Evolutionary conservation across 2,797 vertebrate genomes (phyloP), one percentile per base, ranked within the genome.

Genomic region (Galaxias olidus): DNA sequence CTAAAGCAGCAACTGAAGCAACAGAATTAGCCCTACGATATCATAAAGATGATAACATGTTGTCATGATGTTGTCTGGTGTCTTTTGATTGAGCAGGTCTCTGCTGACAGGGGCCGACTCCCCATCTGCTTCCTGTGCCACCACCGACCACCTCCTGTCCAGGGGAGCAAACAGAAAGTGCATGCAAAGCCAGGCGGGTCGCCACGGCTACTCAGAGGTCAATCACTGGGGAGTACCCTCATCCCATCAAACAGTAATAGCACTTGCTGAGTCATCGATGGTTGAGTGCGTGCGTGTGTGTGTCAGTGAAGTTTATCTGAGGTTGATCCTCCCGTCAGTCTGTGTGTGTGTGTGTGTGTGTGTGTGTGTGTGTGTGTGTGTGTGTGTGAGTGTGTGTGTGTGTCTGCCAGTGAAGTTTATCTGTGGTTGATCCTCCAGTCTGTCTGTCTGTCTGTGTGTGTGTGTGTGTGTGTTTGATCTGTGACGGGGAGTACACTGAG

Each of bases 121-220:
- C 42, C 54, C 45, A 53, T 8, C 55, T 57, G 58, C 49, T 80
- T 86, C 83, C 81, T 75, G 68, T 62, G 59, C 60, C 50, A 83
- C 57, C 50, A 46, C 59, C 71, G 68, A 73, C 61, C 18, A 60
- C 72, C 80, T 89, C 86, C 83, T 70, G 66, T 43, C 46, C 59
- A 11, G 52, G 50, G 53, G 11, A 43, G 71, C 43, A 81, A 84
- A 83, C 84, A 85, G 86, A 81, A 87, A 87, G 74, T 30, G 56
- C 54, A 65, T 44, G 72, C 60, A 56, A 46, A 74, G 52, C 68
- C 59, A 76, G 58, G 55, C 67, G 67, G 41, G 46, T 75, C 56
- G 53, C 18, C 10, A 41, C 63, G 71, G 78, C 77, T 68, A 66
- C 53, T 54, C 43, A 45, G 54, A 82, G 62, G 75, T 78, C 70